Evolutionary conservation across 1,140 invertebrate genomes (phyloP), one percentile per base, ranked within the genome.

Genomic region (Drosophila pseudoobscura): DNA sequence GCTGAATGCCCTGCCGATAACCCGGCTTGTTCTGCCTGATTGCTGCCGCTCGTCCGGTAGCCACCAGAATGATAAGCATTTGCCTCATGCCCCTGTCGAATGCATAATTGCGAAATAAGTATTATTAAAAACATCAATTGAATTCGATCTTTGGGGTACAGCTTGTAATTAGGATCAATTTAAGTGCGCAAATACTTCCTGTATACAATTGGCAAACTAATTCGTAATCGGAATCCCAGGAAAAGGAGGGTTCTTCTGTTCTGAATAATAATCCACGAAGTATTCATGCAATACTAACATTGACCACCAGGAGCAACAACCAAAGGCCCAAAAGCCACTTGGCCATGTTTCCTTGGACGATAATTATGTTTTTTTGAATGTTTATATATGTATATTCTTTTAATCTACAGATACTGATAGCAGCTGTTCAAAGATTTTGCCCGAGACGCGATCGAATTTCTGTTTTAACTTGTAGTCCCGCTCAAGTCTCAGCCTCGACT

Each of bases 1-100:
- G 17, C 20, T 5, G 66, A 45, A 9, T 56, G 61, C 39, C 61
- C 60, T 57, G 50, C 50, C 15, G 82, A 87, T 87, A 87, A 87
- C 70, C 83, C 74, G 22, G 39, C 39, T 52, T 31, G 31, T 44
- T 13, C 64, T 39, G 69, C 62, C 20, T 70, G 63, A 26, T 45
- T 39, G n/a, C 26, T 29, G 74, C n/a, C 60, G 46, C 43, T 56
- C 51, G 57, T 79, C 29, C 39, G 58, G 54, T 85, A 51, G 50
- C 60, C 39, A 52, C 58, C 78, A n/a, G 73, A 57, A 61, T 73
- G 85, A 85, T 91, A 91, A 79, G 84, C 58, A 41, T 29, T 53
- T 49, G 72, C 55, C 61, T 57, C 73, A 15, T 66, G 54, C 22
- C 70, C 72, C 90, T 91, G 58, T 66, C 69, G 35, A 63, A 75